A percentile compares a stretch with the other conserved stretches of the same genome.
Evolutionary conservation across 2,113 vertebrate genomes (phyloP).

Genomic region (Chionomys nivalis): DNA sequence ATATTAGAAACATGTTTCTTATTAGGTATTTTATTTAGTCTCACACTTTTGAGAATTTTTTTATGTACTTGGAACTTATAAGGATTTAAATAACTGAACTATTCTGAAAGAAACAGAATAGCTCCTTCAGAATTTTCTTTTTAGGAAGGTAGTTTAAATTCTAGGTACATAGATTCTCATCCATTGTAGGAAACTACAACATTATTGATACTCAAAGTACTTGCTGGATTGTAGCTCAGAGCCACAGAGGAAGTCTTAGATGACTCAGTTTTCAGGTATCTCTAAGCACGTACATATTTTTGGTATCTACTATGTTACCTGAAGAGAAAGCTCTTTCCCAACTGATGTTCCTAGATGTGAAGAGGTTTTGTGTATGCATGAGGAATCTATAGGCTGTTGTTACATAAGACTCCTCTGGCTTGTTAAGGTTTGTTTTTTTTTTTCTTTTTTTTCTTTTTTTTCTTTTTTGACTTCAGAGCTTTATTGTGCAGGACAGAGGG

Average conservation of each 20-base stretch:
- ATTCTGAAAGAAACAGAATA: not conserved
- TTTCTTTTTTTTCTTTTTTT: too few species aligned
- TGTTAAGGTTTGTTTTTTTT: not conserved
- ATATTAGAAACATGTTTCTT: conserved; percentile 43
- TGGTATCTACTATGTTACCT: not conserved
- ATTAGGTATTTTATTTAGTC: conserved; percentile 48
- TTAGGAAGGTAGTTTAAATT: conserved; percentile 34
- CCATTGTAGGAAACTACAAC: not conserved
- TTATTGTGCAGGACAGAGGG: too few species aligned
- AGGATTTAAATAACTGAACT: not conserved
- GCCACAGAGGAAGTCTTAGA: not conserved
- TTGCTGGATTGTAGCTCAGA: not conserved
- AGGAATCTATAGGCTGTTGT: not conserved
- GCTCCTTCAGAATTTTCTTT: conserved; percentile 30
- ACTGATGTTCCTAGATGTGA: not conserved
- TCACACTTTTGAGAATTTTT: not conserved
- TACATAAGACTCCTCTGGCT: not conserved
- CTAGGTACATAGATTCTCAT: conserved; percentile 44
- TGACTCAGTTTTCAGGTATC: not conserved
- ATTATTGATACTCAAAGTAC: not conserved
- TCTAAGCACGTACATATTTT: not conserved
- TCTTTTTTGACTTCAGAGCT: too few species aligned
- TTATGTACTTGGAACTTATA: conserved; percentile 26
- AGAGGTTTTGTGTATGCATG: not conserved
- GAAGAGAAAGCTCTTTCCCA: not conserved